Conservation (phyloP, 2,888 invertebrate genomes). For the Cantharis flavilabris region DNA sequence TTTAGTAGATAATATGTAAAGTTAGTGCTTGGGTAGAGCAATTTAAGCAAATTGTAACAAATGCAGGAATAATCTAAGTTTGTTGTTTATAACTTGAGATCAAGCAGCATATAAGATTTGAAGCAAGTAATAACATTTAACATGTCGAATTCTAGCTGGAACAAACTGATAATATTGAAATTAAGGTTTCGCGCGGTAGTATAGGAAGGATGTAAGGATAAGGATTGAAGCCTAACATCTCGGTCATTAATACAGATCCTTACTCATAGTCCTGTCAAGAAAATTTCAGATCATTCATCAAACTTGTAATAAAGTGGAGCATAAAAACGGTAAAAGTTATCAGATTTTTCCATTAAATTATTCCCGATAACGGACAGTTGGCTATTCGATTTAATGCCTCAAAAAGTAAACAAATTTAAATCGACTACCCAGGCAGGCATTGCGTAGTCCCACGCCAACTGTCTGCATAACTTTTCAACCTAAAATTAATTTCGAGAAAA, state of each 20-base stretch:
- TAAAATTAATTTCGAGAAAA: slow-evolving; percentile 4
- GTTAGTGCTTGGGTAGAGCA: no score
- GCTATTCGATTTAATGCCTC: not conserved
- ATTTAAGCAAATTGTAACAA: not conserved
- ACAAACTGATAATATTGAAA: slow-evolving; percentile 25
- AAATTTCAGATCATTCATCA: slow-evolving; percentile 20
- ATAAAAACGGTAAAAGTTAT: slow-evolving; percentile 12
- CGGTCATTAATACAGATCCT: slow-evolving; percentile 20
- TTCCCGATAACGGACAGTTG: slow-evolving; percentile 8
- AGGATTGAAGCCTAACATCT: slow-evolving; percentile 19
- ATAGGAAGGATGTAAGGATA: slow-evolving; percentile 21
- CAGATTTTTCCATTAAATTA: slow-evolving; percentile 13
- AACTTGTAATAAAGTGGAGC: slow-evolving; percentile 12
- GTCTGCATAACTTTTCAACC: not conserved
- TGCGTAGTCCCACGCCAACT: not conserved
- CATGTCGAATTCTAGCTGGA: slow-evolving; percentile 9
- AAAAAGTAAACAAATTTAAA: slow-evolving; percentile 5
- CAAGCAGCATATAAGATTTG: not conserved
- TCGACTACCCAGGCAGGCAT: not conserved
- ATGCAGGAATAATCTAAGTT: not conserved
- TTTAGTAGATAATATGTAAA: no score
- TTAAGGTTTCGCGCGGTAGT: slow-evolving; percentile 10
- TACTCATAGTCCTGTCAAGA: slow-evolving; percentile 18
- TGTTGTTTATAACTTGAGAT: not conserved
- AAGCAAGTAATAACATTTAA: not conserved